These are phyloP conservation scores for Mesocricetus auratus DNA, from an alignment of 2,113 vertebrate species.

Conservation along the genomic window DNA sequence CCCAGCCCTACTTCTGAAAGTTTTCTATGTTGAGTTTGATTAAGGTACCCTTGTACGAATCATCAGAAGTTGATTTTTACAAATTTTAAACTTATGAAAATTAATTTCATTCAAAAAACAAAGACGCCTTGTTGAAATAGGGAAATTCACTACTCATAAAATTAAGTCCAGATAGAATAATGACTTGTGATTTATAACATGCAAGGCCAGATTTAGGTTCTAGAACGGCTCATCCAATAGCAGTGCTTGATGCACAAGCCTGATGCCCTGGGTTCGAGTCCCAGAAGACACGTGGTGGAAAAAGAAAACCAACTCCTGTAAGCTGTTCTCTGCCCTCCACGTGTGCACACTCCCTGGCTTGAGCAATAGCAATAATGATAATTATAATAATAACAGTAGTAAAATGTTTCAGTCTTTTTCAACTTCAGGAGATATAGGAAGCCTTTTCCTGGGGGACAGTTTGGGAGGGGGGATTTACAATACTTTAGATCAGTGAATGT, in stretches of 20 bases:
- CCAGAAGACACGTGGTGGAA: neutral
- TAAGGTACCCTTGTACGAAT: neutral
- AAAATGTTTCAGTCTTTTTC: conserved; percentile 11
- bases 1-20: neutral
- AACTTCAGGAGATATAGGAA: neutral
- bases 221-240: neutral
- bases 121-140: neutral
- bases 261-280: neutral
- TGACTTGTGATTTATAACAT: conserved; percentile 14
- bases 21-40: neutral
- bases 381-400: neutral
- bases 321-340: too few species aligned
- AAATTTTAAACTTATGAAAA: neutral
- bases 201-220: neutral
- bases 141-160: conserved; percentile 22
- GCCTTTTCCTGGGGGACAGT: neutral
- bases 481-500: conserved; percentile 14
- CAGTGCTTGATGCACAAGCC: too few species aligned
- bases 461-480: neutral
- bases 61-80: conserved; percentile 29
- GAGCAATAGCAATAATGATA: neutral
- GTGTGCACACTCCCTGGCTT: neutral
- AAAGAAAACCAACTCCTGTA: neutral
- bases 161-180: conserved; percentile 5
- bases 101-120: neutral